Conservation (phyloP, 2,888 invertebrate species). For the Drosophila meridionalis region DNA sequence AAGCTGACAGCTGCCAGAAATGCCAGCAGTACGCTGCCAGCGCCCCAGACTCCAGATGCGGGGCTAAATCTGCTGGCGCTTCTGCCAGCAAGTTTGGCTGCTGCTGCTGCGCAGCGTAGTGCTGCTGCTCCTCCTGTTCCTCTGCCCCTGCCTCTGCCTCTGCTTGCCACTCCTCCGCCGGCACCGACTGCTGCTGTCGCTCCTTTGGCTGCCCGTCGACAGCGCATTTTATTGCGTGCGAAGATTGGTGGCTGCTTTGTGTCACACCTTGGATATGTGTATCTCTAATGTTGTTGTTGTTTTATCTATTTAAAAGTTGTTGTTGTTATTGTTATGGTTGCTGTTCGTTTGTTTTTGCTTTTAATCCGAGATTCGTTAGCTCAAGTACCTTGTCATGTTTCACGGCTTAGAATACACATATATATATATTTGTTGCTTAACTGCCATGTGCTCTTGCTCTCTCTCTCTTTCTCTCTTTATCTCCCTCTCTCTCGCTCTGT, state of each 20-base stretch:
- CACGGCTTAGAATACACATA: constrained; percentile 4
- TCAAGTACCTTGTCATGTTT: constrained; percentile 51
- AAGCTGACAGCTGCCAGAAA: constrained; percentile 79
- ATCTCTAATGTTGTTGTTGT: constrained; percentile 26
- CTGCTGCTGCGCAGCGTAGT: background rate
- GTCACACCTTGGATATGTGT: constrained; percentile 63
- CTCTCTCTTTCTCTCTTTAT: constrained; percentile 3
- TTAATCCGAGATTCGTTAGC: constrained; percentile 61
- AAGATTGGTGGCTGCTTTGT: constrained; percentile 58
- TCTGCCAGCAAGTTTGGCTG: constrained; percentile 30
- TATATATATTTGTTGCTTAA: constrained; percentile 2
- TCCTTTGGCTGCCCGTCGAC: constrained; percentile 52
- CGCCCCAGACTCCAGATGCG: constrained; percentile 40
- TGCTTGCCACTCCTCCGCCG: constrained; percentile 9
- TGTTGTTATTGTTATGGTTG: constrained; percentile 21
- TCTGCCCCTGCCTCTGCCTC: background rate
- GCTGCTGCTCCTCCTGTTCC: background rate
- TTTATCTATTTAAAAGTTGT: constrained; percentile 26
- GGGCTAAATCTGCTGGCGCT: constrained; percentile 35
- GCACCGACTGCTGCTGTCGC: constrained; percentile 27
- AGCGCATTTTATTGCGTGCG: constrained; percentile 73
- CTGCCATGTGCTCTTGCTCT: constrained; percentile 11
- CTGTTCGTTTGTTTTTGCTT: constrained; percentile 31
- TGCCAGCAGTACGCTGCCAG: constrained; percentile 65
- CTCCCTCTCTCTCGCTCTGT: no score